These are phyloP conservation scores for Ischnus inquisitorius DNA, from an alignment of 2,888 invertebrate species.

Conservation along the genomic window DNA sequence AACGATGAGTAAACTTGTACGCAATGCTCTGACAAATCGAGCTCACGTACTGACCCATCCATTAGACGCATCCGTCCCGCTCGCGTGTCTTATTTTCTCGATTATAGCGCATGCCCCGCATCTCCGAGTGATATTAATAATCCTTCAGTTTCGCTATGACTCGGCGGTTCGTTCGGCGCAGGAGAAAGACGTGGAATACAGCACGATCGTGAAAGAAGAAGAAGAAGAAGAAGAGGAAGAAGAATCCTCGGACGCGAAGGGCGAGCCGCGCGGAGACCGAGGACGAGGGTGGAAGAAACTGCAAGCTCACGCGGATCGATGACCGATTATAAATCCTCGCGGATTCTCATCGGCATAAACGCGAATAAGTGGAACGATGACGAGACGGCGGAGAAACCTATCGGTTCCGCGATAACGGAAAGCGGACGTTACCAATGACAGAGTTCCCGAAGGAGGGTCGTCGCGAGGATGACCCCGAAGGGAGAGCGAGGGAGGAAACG, in stretches of 20 bases:
- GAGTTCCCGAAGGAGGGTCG: conserved; percentile 48
- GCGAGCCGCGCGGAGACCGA: not conserved
- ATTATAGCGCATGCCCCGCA: conserved; percentile 13
- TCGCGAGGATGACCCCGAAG: not conserved
- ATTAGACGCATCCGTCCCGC: conserved; percentile 1
- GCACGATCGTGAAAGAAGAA: too few species aligned
- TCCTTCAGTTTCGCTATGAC: conserved; percentile 33
- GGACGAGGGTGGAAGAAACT: conserved; percentile 8
- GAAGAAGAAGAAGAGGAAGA: too few species aligned
- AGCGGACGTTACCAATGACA: conserved; percentile 64
- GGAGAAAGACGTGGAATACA: conserved; percentile 23
- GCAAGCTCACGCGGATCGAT: conserved; percentile 60
- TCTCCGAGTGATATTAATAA: conserved; percentile 15
- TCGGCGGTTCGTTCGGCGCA: conserved; percentile 38
- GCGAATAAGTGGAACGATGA: conserved; percentile 3
- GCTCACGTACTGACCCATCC: not conserved
- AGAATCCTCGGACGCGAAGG: not conserved
- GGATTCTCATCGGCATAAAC: conserved; percentile 39
- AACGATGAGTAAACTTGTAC: not conserved
- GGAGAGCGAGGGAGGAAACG: not conserved
- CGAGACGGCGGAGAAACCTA: conserved; percentile 22
- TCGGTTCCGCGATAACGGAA: conserved; percentile 61
- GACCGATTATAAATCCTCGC: conserved; percentile 62
- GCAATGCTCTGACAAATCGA: not conserved
- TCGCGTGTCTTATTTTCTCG: conserved; percentile 15